Evolutionary conservation across 2,888 invertebrate species (phyloP), one percentile per base, ranked within the genome.

Genomic region (Coelinius sp.): DNA sequence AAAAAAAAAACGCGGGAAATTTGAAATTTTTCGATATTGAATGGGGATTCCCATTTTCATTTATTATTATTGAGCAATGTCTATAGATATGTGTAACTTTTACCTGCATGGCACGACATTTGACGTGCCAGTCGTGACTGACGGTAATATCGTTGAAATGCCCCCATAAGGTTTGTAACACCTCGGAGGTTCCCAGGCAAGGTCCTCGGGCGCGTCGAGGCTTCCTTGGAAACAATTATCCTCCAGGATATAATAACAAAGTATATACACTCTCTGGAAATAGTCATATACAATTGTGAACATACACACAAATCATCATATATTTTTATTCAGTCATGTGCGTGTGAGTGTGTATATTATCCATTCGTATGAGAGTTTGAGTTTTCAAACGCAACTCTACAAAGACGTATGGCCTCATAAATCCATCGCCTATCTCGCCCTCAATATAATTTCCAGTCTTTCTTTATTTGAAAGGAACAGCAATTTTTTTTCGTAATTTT

Each of bases 161-260:
- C 78, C 82, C n/a, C 81, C 81, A 80, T 81, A 75, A 70, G 73
- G 76, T 73, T 75, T 73, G 77, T 73, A 82, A 83, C 82, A 84
- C 81, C 79, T 83, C 79, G 76, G 74, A 73, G 72, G 81, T 85
- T 85, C 83, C 82, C 85, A 85, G 82, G 81, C 82, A 83, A 84
- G 83, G 84, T 82, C 84, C 83, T 73, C 70, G 77, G 79, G 78
- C 81, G 79, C 81, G 80, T 80, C 77, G 76, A 80, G 68, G 68
- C 70, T 84, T 85, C 83, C 85, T 83, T 80, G 84, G 82, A 85
- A 85, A 85, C 85, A 85, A 85, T 85, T 85, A 85, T 81, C 77
- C 79, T 78, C 77, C 79, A 81, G 80, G 80, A 84, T 84, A 82
- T 83, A 84, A 83, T 83, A 83, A 83, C 79, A 79, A 79, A 78